These are phyloP conservation scores for Mechanitis mazaeus DNA, from an alignment of 2,888 invertebrate genomes.

Conservation along the genomic window DNA sequence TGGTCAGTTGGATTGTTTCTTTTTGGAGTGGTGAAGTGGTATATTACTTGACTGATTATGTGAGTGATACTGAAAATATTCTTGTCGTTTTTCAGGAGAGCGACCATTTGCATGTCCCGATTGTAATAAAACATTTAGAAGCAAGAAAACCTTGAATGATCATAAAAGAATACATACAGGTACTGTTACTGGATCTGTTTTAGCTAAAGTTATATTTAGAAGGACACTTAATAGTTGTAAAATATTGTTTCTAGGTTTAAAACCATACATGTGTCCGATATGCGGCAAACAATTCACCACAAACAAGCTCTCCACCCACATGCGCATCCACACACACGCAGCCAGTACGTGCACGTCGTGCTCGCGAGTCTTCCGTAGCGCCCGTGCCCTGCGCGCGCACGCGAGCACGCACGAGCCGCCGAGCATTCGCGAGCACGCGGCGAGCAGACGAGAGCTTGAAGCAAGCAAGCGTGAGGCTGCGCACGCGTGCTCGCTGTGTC, in stretches of 20 bases:
- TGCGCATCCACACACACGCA: constrained; percentile 37
- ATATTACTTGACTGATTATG: neutral
- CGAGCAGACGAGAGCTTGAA: constrained; percentile 27
- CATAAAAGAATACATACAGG: constrained; percentile 54
- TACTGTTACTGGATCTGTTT: too few relatives aligned
- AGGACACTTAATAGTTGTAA: neutral
- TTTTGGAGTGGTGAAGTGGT: too few relatives aligned
- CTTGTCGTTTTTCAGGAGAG: constrained; percentile 44
- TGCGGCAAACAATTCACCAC: constrained; percentile 59
- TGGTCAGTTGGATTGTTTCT: constrained; percentile 34
- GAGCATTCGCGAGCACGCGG: constrained; percentile 29
- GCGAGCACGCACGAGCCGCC: constrained; percentile 30
- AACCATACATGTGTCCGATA: constrained; percentile 57
- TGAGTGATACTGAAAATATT: neutral
- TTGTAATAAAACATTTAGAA: constrained; percentile 50
- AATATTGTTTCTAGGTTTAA: constrained; percentile 38
- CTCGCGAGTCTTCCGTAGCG: constrained; percentile 32
- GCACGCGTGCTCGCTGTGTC: constrained; percentile 39
- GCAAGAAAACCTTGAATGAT: constrained; percentile 46
- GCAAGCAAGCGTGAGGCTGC: constrained; percentile 28
- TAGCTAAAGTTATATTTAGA: too few relatives aligned
- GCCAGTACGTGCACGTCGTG: constrained; percentile 29
- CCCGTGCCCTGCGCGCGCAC: constrained; percentile 27
- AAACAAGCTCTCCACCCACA: constrained; percentile 57
- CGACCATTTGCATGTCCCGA: constrained; percentile 48